Evolutionary conservation across 2,888 invertebrate genomes (phyloP), one percentile per base, ranked within the genome.

Genomic region (Adineta ricciae): DNA sequence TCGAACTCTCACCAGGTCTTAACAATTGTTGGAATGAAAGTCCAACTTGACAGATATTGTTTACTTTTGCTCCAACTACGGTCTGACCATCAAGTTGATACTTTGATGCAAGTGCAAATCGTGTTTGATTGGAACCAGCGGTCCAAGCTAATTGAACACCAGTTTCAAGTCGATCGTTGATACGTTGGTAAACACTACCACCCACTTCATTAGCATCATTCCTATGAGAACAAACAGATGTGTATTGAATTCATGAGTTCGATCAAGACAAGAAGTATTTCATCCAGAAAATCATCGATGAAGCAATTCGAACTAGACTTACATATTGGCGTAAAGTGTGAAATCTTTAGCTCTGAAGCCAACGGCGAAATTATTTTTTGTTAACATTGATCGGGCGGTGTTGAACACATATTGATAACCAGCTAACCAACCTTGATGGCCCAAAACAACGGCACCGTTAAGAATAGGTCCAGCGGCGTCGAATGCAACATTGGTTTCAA

Each of bases 241-340:
- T n/a, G n/a, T n/a, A n/a, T n/a, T n/a, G n/a, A n/a, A n/a, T n/a
- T n/a, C n/a, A n/a, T n/a, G n/a, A n/a, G n/a, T n/a, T n/a, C n/a
- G n/a, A n/a, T n/a, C n/a, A n/a, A n/a, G n/a, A n/a, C n/a, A n/a
- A n/a, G n/a, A n/a, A n/a, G n/a, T n/a, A n/a, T n/a, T n/a, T n/a
- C n/a, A n/a, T 46, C 46, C 46, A 46, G 11, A 46, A 46, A 46
- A n/a, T n/a, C n/a, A n/a, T n/a, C n/a, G n/a, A n/a, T n/a, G n/a
- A n/a, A n/a, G n/a, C n/a, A n/a, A n/a, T n/a, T n/a, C n/a, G n/a
- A n/a, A n/a, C n/a, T 46, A 46, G 11, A 94, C 95, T 94, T 93
- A 96, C 96, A 97, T 95, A 92, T 94, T 94, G 88, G 96, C 95
- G 92, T 97, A 96, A 87, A 99, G 93, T 88, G 94, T 94, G 91